Evolutionary conservation across 2,888 invertebrate genomes (phyloP).

Genomic region (Pelosia muscerda): DNA sequence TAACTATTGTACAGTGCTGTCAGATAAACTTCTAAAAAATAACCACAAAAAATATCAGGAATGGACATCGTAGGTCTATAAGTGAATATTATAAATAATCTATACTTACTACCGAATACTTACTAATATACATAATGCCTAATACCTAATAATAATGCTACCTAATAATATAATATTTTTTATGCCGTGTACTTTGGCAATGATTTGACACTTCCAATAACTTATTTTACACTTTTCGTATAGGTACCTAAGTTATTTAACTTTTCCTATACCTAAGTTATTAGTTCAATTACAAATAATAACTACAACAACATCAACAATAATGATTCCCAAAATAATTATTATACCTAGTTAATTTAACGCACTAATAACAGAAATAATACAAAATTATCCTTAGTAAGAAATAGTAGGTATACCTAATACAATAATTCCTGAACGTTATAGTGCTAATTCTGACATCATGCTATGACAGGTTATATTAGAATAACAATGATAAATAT

Average conservation of each 20-base stretch:
- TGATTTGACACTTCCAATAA: too few relatives aligned
- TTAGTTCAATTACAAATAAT: slow-evolving; percentile 23
- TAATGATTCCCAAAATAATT: slow-evolving; percentile 17
- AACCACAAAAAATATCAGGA: too few relatives aligned
- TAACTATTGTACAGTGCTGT: too few relatives aligned
- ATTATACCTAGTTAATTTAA: slow-evolving; percentile 14
- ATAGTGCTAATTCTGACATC: slow-evolving; percentile 23
- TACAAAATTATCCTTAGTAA: slow-evolving; percentile 16
- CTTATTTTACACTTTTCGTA: slow-evolving; percentile 1
- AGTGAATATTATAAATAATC: too few relatives aligned
- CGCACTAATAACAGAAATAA: slow-evolving; percentile 20
- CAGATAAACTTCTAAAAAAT: too few relatives aligned
- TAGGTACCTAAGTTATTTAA: neutral
- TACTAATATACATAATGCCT: too few relatives aligned
- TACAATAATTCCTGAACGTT: slow-evolving; percentile 8
- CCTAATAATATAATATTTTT: too few relatives aligned
- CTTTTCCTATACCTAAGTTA: neutral
- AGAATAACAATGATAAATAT: slow-evolving; percentile 21
- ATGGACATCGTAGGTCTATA: too few relatives aligned
- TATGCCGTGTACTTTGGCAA: neutral
- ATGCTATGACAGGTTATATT: slow-evolving; percentile 17
- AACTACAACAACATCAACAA: slow-evolving; percentile 30
- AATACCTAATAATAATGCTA: too few relatives aligned
- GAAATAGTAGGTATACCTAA: too few relatives aligned
- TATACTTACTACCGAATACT: neutral